Base-by-base conservation (phyloP, 2,113 vertebrate species). In the Leptobrachium leishanense region DNA sequence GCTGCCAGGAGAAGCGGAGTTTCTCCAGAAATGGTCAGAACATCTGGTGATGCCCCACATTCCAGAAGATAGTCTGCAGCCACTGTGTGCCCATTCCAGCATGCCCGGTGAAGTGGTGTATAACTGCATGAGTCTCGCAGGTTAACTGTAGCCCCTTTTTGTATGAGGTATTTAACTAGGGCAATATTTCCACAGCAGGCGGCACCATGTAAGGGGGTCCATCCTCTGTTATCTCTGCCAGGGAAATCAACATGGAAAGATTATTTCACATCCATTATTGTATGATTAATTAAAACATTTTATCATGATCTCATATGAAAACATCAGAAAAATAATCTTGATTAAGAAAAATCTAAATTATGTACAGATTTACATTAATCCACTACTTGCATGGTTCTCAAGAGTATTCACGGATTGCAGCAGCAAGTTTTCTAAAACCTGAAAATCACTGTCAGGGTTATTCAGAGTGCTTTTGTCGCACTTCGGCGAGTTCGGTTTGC, bases 101-200 rank as follows among this genome's bases (percentile, higher is more conserved):
- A 84, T 72, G 87, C 85, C 9, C 86, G 85, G 57, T 89, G 88
- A 53, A 89, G 67, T 5, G 88, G 84, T 0, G 88, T 89, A 77
- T 84, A 87, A 80, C 79, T 82, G 12, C 83, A 86, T 31, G 82
- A 76, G 70, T 87, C 87, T 9, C 77, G 55, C 39, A 79, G 50
- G 43, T 89, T 88, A 53, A 86, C 75, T 41, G 88, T 85, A 4
- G 81, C 72, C 3, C 86, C 82, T 40, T 75, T 76, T 20, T 87
- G 85, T 68, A 88, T 69, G 39, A 89, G 80, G 13, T 87, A 84
- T 69, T 85, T 83, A 42, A 85, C 76, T 57, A 89, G 50, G 5
- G 75, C n/a, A 10, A 86, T 83, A 74, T 89, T 82, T 50, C 88
- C 87, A 20, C 80, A 82, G 81, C 84, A 89, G n/a, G 86, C 82